A percentile compares a stretch with the other conserved stretches of the same genome.
phyloP scores from a whole-genome alignment of 2,797 vertebrate genomes.

The Danio tinwini region DNA sequence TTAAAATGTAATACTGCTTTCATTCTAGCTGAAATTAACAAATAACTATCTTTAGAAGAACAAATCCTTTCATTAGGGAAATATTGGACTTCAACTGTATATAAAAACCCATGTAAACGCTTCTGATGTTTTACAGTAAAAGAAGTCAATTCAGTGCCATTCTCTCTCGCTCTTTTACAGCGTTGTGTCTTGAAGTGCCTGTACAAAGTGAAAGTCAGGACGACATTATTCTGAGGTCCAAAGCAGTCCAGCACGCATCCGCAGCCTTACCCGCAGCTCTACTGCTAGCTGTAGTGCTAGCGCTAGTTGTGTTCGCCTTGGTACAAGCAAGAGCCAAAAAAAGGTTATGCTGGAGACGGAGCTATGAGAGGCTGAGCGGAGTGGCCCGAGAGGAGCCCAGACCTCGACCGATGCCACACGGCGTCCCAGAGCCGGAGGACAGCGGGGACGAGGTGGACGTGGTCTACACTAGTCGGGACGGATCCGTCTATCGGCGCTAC shows the following conservation, averaged over 20 bases:
- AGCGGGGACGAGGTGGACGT: constrained; percentile 82
- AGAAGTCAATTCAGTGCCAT: neutral
- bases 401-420: constrained; percentile 71
- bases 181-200: constrained; percentile 76
- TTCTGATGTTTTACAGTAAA: too few relatives aligned
- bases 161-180: constrained; percentile 60
- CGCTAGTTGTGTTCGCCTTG: constrained; percentile 69
- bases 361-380: constrained; percentile 81
- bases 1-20: too few relatives aligned
- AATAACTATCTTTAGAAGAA: too few relatives aligned
- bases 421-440: constrained; percentile 72
- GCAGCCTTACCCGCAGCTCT: constrained; percentile 70
- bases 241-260: constrained; percentile 66
- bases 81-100: too few relatives aligned
- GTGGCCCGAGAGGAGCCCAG: constrained; percentile 56
- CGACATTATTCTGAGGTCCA: constrained; percentile 61
- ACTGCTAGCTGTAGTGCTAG: constrained; percentile 64
- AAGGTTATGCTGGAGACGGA: constrained; percentile 80
- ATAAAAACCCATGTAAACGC: too few relatives aligned
- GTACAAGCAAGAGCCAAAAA: constrained; percentile 74
- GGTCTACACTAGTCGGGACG: constrained; percentile 80
- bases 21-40: too few relatives aligned
- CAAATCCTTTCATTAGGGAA: too few relatives aligned
- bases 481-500: constrained; percentile 74
- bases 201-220: constrained; percentile 54